Evolutionary conservation across 2,888 invertebrate genomes (phyloP), one percentile per base, ranked within the genome.

Genomic region (Hipparchia semele): DNA sequence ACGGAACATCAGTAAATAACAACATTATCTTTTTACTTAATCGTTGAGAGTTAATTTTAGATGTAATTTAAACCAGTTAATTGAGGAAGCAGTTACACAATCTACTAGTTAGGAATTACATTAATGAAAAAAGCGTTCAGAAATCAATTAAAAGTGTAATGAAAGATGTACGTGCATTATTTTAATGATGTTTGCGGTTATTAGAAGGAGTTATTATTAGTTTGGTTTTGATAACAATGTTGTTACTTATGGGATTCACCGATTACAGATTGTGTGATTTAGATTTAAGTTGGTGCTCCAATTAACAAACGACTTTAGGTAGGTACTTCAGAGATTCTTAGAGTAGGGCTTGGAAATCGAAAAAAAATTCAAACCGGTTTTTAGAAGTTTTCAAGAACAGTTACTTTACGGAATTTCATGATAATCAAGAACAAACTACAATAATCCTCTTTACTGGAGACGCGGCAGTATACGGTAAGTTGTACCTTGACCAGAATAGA

Each of bases 41-140:
- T 12, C 33, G 39, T 46, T 62, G 8, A 62, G 23, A 64, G 51
- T 64, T 51, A 51, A 64, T 64, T 64, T 23, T 13, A 49, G 49
- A 64, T 51, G 8, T 51, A 51, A 64, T 64, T 51, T 5, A 33
- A 49, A 64, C 64, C 64, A 51, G 64, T 64, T 64, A 64, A 64
- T 51, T 64, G 49, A 51, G 6, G 51, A 8, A 51, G 23, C 23
- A 64, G 46, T 64, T 51, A 33, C 23, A 6, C 23, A 64, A 64
- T 51, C 64, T 33, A 51, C 49, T 64, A 46, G 45, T 49, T 13
- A 49, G 13, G 23, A 64, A 64, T 64, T 64, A 64, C 62, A n/a
- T n/a, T 62, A 13, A 62, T 62, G 6, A 62, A 7, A 13, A n/a
- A 64, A 12, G 6, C 51, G 64, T 33, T 64, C n/a, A 23, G 51